A percentile compares a stretch with the other conserved stretches of the same genome.
Evolutionary conservation across 2,888 invertebrate species (phyloP).

Genomic region (Gymnosoma rotundatum): DNA sequence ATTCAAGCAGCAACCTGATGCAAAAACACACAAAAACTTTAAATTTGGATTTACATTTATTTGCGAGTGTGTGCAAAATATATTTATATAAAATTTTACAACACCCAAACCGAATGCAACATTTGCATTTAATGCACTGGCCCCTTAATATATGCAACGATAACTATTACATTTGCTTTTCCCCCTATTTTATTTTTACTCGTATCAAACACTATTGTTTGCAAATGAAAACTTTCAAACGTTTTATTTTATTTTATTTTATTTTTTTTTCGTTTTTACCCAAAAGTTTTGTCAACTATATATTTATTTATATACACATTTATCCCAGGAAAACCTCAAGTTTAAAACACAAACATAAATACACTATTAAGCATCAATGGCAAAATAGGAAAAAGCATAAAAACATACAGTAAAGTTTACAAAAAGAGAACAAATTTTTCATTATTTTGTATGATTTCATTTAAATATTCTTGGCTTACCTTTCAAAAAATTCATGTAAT

Average conservation of each 20-base stretch:
- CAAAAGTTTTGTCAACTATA: constrained; percentile 64
- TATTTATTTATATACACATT: constrained; percentile 43
- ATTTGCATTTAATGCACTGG: constrained; percentile 71
- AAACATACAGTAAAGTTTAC: neutral
- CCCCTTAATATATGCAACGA: constrained; percentile 65
- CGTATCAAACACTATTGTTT: constrained; percentile 50
- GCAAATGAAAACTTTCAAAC: constrained; percentile 52
- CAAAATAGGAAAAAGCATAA: constrained; percentile 25
- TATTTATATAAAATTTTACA: constrained; percentile 61
- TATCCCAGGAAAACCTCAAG: constrained; percentile 68
- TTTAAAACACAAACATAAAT: constrained; percentile 69
- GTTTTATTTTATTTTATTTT: constrained; percentile 15
- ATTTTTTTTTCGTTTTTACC: constrained; percentile 38
- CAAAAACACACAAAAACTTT: neutral
- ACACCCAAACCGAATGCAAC: constrained; percentile 64
- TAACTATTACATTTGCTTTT: constrained; percentile 63
- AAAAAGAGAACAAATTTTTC: neutral
- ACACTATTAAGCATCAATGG: constrained; percentile 57
- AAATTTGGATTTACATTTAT: constrained; percentile 12
- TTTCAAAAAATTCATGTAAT: neutral
- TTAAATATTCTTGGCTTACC: neutral
- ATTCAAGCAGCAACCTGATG: neutral
- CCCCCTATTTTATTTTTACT: constrained; percentile 44
- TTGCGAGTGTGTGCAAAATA: constrained; percentile 12
- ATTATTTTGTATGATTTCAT: neutral